Conservation (phyloP, 2,113 vertebrate genomes). For the Hassar affinis region DNA sequence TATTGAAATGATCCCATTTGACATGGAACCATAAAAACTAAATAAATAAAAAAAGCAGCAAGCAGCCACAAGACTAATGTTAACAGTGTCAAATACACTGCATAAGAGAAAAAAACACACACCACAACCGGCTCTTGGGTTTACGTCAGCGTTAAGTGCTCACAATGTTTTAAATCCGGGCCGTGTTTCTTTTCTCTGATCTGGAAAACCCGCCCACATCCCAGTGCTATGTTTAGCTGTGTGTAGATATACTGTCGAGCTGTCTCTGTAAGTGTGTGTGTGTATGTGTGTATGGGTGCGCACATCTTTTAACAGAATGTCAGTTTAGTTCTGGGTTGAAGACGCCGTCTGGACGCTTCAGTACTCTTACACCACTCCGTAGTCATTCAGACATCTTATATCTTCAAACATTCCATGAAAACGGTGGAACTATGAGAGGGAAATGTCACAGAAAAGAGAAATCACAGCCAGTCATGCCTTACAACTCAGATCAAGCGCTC, state of each 20-base stretch:
- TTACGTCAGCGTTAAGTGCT: neutral
- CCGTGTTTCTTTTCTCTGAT: neutral
- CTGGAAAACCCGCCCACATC: constrained; percentile 1
- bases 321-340: constrained; percentile 68
- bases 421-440: neutral
- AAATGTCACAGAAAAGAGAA: neutral
- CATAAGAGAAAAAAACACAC: neutral
- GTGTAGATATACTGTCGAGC: constrained; percentile 55
- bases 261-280: constrained; percentile 56
- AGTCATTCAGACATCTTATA: constrained; percentile 1
- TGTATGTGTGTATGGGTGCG: constrained; percentile 59
- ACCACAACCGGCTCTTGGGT: neutral
- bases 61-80: neutral
- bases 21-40: neutral
- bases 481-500: neutral
- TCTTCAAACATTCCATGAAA: constrained; percentile 37
- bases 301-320: constrained; percentile 65
- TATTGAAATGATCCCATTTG: neutral
- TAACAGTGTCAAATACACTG: neutral
- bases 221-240: constrained; percentile 29
- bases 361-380: constrained; percentile 33
- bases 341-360: constrained; percentile 35
- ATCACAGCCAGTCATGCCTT: constrained; percentile 10
- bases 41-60: neutral
- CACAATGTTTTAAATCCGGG: neutral